A percentile compares a stretch with the other conserved stretches of the same genome.
phyloP scores from a whole-genome alignment of 1,140 invertebrate genomes.

The Drosophila biarmipes region DNA sequence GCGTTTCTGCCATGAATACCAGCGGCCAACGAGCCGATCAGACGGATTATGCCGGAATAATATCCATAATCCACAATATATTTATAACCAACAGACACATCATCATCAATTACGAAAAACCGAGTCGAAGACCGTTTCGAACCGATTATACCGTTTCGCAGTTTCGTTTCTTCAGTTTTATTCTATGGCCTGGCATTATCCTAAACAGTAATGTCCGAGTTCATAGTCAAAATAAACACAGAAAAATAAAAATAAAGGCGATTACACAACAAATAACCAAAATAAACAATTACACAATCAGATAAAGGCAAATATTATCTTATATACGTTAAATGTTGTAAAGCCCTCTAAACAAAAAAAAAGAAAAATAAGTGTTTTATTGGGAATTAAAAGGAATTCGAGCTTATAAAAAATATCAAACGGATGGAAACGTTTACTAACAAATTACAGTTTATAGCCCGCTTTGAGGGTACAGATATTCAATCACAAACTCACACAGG shows the following conservation, averaged over 20 bases:
- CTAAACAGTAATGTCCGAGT: neutral
- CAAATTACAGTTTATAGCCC: too few species aligned
- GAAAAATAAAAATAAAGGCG: constrained; percentile 43
- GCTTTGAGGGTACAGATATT: too few species aligned
- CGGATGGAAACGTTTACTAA: too few species aligned
- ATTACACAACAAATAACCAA: constrained; percentile 47
- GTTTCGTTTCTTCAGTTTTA: constrained; percentile 24
- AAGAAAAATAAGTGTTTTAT: constrained; percentile 14
- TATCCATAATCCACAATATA: constrained; percentile 23
- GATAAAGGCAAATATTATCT: constrained; percentile 46
- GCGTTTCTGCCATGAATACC: constrained; percentile 80
- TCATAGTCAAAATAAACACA: constrained; percentile 10
- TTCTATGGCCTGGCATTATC: constrained; percentile 5
- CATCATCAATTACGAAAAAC: constrained; percentile 74
- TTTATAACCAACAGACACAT: constrained; percentile 59
- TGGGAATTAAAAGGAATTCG: neutral
- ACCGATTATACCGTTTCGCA: constrained; percentile 51
- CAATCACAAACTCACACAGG: too few species aligned
- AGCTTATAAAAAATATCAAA: neutral
- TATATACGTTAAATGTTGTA: constrained; percentile 80
- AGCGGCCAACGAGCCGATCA: constrained; percentile 42
- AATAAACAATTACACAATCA: constrained; percentile 49
- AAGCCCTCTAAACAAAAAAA: constrained; percentile 69
- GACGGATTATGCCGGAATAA: constrained; percentile 48
- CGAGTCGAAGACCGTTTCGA: constrained; percentile 33